Percentiles rank a stretch among this genome's conserved stretches.
Conservation (phyloP, 2,888 invertebrate species). For the Molorchus minor region DNA sequence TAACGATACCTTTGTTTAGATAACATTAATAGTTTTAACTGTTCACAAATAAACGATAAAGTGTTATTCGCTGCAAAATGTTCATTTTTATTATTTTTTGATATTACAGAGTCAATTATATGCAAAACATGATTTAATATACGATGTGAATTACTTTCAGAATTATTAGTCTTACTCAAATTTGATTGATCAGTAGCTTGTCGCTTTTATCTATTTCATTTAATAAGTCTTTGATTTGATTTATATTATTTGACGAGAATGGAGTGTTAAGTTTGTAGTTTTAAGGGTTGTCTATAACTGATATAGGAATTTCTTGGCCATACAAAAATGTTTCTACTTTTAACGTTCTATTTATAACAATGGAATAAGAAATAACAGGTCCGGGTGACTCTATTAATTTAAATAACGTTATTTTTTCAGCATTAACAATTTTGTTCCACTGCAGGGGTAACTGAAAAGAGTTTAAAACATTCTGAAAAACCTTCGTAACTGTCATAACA, state of each 20-base stretch:
- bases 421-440: neutral
- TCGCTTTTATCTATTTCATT: neutral
- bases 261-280: neutral
- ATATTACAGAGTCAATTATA: neutral
- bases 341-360: neutral
- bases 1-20: slow-evolving; percentile 18
- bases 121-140: slow-evolving; percentile 1
- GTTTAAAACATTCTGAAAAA: neutral
- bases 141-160: neutral
- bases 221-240: neutral
- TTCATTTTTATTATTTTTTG: neutral
- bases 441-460: neutral
- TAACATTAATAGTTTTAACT: neutral
- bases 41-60: neutral
- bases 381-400: neutral
- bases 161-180: neutral
- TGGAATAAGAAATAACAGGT: neutral
- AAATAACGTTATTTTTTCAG: neutral
- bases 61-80: neutral
- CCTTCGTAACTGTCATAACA: neutral
- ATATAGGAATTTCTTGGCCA: neutral
- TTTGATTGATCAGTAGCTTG: neutral
- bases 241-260: neutral
- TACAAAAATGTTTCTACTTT: slow-evolving; percentile 1
- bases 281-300: too few relatives aligned